Conservation (phyloP, 2,888 invertebrate species). For the Sisyra terminalis region DNA sequence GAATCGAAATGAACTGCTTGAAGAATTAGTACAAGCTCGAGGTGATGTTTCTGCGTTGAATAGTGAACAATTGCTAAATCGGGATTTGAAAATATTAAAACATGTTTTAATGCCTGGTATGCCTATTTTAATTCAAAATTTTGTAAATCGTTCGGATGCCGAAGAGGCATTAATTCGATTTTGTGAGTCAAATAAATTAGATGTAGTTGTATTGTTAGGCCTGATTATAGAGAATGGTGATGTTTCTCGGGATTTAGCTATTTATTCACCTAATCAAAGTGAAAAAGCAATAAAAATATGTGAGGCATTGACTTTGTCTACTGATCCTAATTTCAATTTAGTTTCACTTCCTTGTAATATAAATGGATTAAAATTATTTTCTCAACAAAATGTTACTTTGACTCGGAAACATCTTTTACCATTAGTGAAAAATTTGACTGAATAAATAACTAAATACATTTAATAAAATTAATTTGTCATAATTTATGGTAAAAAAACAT, state of each 20-base stretch:
- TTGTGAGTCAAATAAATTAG: slow-evolving; percentile 25
- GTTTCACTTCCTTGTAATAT: slow-evolving; percentile 23
- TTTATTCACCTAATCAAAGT: slow-evolving; percentile 23
- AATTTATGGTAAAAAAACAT: neutral
- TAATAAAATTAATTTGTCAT: too few species aligned
- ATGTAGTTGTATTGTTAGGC: slow-evolving; percentile 40
- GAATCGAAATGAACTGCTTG: slow-evolving; percentile 28
- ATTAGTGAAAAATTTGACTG: slow-evolving; percentile 32
- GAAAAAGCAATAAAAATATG: neutral
- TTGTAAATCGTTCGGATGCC: slow-evolving; percentile 30
- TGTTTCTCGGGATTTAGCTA: slow-evolving; percentile 40
- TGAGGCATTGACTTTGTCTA: neutral
- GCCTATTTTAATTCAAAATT: slow-evolving; percentile 47
- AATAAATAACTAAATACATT: slow-evolving; percentile 12
- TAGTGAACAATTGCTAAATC: slow-evolving; percentile 48
- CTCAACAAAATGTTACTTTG: slow-evolving; percentile 38
- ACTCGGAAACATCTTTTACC: slow-evolving; percentile 56
- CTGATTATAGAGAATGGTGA: slow-evolving; percentile 32
- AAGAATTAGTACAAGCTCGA: slow-evolving; percentile 42
- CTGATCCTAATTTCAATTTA: slow-evolving; percentile 11
- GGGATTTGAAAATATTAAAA: slow-evolving; percentile 55
- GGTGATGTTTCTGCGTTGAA: slow-evolving; percentile 47
- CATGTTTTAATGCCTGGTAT: slow-evolving; percentile 34
- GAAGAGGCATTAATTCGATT: slow-evolving; percentile 32
- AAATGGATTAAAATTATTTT: slow-evolving; percentile 31